phyloP scores from a whole-genome alignment of 2,113 vertebrate genomes.

The Morone saxatilis region DNA sequence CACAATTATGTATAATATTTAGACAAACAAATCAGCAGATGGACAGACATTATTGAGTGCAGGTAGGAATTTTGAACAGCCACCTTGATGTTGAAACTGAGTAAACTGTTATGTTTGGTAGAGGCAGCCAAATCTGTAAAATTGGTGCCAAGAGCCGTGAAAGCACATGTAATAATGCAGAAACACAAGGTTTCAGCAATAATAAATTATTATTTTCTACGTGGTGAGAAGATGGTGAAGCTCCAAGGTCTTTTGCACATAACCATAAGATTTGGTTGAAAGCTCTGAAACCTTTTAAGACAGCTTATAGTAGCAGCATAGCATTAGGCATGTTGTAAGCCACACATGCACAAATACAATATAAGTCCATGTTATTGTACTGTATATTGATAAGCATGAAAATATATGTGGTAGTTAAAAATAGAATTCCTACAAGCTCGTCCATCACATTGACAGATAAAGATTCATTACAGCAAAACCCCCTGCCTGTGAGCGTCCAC shows the following conservation, averaged over 20 bases:
- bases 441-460: conserved; percentile 57
- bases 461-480: conserved; percentile 59
- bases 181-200: conserved; percentile 8
- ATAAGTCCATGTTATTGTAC: background rate
- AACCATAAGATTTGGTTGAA: conserved; percentile 8
- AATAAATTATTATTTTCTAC: background rate
- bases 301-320: background rate
- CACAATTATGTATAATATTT: background rate
- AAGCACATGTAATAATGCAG: background rate
- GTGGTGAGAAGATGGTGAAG: background rate
- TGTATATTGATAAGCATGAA: conserved; percentile 18
- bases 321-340: background rate
- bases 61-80: background rate
- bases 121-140: background rate
- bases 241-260: background rate
- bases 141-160: conserved; percentile 9
- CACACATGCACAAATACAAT: background rate
- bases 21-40: conserved; percentile 3
- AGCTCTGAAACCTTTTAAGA: background rate
- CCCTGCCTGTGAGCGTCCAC: conserved; percentile 16
- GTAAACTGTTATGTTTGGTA: background rate
- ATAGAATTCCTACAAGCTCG: conserved; percentile 53
- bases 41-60: background rate
- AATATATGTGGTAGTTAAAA: conserved; percentile 58
- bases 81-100: background rate